Evolutionary conservation across 1,140 invertebrate genomes (phyloP).

Genomic region (Ips nitidus): DNA sequence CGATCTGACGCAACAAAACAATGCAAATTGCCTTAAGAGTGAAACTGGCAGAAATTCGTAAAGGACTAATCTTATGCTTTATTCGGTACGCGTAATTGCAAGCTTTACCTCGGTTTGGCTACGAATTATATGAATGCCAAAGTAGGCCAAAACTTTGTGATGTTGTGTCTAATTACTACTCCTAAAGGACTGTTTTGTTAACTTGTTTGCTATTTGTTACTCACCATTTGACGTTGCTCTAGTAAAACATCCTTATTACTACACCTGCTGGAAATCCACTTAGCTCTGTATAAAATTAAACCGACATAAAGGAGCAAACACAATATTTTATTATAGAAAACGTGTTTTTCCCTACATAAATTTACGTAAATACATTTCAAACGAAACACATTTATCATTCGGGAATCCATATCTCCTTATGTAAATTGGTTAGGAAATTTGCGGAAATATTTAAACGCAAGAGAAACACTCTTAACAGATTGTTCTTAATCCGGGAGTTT

Average conservation of each 20-base stretch:
- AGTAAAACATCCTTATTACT: no score
- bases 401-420: constrained; percentile 7
- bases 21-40: constrained; percentile 31
- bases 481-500: constrained; percentile 2
- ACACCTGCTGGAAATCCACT: no score
- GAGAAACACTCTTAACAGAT: not conserved
- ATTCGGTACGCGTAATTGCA: constrained; percentile 30
- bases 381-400: constrained; percentile 5
- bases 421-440: constrained; percentile 4
- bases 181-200: not conserved
- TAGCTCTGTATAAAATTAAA: not conserved
- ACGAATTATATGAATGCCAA: constrained; percentile 26
- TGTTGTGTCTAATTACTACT: constrained; percentile 16
- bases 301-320: no score
- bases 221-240: no score
- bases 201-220: no score
- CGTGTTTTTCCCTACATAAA: not conserved
- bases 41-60: constrained; percentile 29
- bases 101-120: constrained; percentile 26
- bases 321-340: no score
- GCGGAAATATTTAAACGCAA: not conserved
- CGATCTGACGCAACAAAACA: constrained; percentile 31
- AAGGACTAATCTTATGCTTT: constrained; percentile 28
- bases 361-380: constrained; percentile 16
- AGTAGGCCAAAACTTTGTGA: constrained; percentile 28